A percentile compares a stretch with the other conserved stretches of the same genome.
These are phyloP conservation scores for Lucifuga dentata DNA, from an alignment of 2,113 vertebrate species.

Conservation along the genomic window DNA sequence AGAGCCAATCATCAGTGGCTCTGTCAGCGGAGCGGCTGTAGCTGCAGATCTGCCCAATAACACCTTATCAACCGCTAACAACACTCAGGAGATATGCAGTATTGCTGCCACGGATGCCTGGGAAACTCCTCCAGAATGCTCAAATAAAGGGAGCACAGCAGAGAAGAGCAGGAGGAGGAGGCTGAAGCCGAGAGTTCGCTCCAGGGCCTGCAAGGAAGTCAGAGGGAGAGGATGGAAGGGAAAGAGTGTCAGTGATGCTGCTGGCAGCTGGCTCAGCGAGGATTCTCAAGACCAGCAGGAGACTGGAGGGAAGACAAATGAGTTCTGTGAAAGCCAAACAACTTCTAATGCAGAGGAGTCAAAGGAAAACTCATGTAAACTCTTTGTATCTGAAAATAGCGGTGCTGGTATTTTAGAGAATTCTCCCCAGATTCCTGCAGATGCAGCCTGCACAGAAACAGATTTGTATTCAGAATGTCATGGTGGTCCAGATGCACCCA, in stretches of 20 bases:
- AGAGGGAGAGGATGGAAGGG: conserved; percentile 25
- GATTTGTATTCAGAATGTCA: conserved; percentile 4
- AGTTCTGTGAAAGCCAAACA: conserved; percentile 32
- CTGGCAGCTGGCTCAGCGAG: neutral
- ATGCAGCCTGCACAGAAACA: neutral
- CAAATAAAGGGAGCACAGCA: neutral
- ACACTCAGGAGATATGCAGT: neutral
- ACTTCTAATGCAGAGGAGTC: neutral
- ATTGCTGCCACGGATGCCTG: neutral
- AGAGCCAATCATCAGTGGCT: neutral
- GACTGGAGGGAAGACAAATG: neutral
- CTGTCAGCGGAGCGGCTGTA: neutral
- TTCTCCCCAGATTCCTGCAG: neutral
- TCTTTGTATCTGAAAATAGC: neutral
- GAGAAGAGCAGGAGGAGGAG: neutral
- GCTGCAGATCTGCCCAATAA: conserved; percentile 27
- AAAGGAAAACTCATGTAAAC: neutral
- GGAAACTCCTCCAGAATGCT: neutral
- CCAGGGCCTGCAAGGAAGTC: neutral
- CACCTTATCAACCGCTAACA: neutral
- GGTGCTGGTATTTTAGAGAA: neutral
- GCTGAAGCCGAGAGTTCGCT: neutral
- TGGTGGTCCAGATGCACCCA: neutral
- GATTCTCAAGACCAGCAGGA: conserved; percentile 8
- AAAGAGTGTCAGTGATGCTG: conserved; percentile 37